Base-by-base conservation (phyloP, 2,888 invertebrate species). In the Stenurella melanura region DNA sequence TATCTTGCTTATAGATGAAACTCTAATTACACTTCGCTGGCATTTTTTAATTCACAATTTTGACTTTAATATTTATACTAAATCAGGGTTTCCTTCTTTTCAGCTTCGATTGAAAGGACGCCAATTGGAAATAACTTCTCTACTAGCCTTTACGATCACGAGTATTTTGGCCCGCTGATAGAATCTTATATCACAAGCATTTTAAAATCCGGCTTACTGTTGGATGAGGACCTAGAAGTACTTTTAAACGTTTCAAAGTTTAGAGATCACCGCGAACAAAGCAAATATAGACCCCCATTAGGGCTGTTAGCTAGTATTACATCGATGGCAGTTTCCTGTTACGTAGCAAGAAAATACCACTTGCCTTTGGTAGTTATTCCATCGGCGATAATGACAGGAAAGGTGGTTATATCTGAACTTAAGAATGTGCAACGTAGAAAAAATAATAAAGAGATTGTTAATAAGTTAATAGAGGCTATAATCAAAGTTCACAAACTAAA, bases 151-250 rank as follows among this genome's bases (percentile, higher is more conserved):
- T 15, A 4, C 26, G 63, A 63, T 11, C 50, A 72, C 21, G 50
- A 63, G 5, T 78, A 78, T 63, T 80, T 80, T 71, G 77, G 75
- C 0, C 73, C 76, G 17, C 69, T 84, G 61, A 63, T 80, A 54
- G 74, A 80, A 61, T 73, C 77, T 26, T 79, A 83, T 74, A 68
- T 78, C 19, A 82, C 74, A 64, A 79, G 78, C 19, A 83, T 85
- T 26, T 74, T 84, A 30, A 80, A 83, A 73, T 85, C 84, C 0
- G 82, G 82, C 26, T 75, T 84, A 38, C 74, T 85, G 9, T 71
- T 85, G 38, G 85, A 85, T 58, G 85, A 85, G 76, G 85, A 85
- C 73, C 78, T 84, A 68, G 83, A 85, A 73, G 82, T 81, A 42
- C 73, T 84, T 12, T 66, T 84, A 26, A 78, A 73, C 26, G 63